Conservation (phyloP, 2,113 vertebrate genomes). For the Acrocephalus kingi region DNA sequence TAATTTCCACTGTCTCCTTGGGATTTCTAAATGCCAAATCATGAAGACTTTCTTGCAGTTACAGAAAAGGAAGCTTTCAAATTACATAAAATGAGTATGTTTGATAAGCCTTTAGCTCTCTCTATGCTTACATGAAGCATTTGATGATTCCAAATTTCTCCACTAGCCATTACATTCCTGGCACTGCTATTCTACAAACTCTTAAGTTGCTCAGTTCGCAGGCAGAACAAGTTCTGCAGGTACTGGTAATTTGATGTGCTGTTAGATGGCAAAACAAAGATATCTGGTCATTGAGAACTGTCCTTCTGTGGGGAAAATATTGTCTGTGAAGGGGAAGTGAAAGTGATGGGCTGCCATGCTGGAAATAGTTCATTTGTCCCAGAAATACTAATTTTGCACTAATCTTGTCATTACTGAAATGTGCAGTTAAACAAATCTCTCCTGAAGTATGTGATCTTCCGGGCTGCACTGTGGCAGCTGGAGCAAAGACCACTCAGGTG, state of each 20-base stretch:
- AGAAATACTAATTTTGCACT: background rate
- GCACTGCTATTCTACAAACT: background rate
- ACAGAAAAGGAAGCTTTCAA: background rate
- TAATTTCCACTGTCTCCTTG: background rate
- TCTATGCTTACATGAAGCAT: background rate
- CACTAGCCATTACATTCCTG: background rate
- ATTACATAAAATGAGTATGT: background rate
- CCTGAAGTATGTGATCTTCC: background rate
- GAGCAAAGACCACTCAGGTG: fast-evolving
- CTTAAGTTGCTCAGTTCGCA: background rate
- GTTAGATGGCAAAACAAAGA: background rate
- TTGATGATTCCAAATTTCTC: background rate
- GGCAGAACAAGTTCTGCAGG: background rate
- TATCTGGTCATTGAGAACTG: background rate
- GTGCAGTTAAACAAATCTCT: background rate
- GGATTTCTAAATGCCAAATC: background rate
- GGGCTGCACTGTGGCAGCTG: background rate
- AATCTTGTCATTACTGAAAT: background rate
- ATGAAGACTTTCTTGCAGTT: background rate
- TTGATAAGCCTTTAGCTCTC: background rate
- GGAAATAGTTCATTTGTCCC: background rate
- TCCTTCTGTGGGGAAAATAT: background rate
- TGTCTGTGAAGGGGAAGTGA: background rate
- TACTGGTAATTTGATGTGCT: background rate
- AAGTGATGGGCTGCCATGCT: background rate